These are phyloP conservation scores for Sylvicola cinctus DNA, from an alignment of 2,888 invertebrate genomes.

Conservation along the genomic window DNA sequence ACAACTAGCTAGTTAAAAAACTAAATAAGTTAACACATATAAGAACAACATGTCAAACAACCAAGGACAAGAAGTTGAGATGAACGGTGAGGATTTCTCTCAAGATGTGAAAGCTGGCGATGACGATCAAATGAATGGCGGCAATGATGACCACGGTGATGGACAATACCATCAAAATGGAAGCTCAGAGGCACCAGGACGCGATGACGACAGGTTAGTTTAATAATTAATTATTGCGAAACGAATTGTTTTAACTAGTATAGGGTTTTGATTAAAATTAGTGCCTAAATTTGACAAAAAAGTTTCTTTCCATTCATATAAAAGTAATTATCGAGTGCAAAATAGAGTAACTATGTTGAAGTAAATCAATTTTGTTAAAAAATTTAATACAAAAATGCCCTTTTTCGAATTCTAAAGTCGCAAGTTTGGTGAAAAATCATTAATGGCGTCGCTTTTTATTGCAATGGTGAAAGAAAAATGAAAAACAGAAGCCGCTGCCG, in stretches of 20 bases:
- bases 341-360: neutral
- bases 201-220: slow-evolving; percentile 56
- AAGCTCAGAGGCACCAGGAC: slow-evolving; percentile 43
- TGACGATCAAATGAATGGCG: slow-evolving; percentile 34
- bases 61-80: slow-evolving; percentile 35
- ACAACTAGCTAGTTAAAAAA: neutral
- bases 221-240: slow-evolving; percentile 17
- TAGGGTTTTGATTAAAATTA: too few relatives aligned
- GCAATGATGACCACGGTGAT: slow-evolving; percentile 17
- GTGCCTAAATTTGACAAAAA: too few relatives aligned
- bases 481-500: too few relatives aligned
- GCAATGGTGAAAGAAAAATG: too few relatives aligned
- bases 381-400: too few relatives aligned
- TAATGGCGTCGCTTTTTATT: too few relatives aligned
- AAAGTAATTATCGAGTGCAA: too few relatives aligned
- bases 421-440: too few relatives aligned
- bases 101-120: slow-evolving; percentile 51
- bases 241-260: slow-evolving; percentile 1
- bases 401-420: too few relatives aligned
- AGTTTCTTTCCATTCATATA: too few relatives aligned
- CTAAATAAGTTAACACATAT: slow-evolving; percentile 1
- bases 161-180: slow-evolving; percentile 33
- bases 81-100: slow-evolving; percentile 65
- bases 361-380: neutral
- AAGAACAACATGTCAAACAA: slow-evolving; percentile 30